Conservation (phyloP, 2,113 vertebrate species). For the Phyllopteryx taeniolatus region DNA sequence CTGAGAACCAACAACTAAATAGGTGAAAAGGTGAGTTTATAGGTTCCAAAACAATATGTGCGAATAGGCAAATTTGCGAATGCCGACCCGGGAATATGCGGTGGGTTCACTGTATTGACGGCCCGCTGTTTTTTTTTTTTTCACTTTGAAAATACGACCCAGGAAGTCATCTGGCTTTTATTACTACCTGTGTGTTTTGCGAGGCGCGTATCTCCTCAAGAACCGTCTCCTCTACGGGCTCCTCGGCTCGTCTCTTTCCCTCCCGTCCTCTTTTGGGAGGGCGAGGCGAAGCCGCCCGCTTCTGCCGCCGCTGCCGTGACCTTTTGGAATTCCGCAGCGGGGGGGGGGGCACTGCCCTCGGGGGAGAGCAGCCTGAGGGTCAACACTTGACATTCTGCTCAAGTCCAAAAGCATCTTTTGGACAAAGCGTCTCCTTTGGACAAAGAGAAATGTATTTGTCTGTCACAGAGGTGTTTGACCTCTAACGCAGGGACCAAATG, state of each 20-base stretch:
- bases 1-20: neutral
- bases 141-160: constrained; percentile 34
- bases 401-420: neutral
- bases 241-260: neutral
- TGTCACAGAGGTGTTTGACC: neutral
- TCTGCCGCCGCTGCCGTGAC: constrained; percentile 43
- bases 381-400: constrained; percentile 21
- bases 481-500: too few relatives aligned
- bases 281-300: neutral
- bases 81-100: too few relatives aligned
- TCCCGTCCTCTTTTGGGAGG: neutral
- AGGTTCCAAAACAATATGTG: neutral
- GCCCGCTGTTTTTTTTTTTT: neutral
- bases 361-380: constrained; percentile 45
- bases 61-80: neutral
- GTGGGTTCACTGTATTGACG: neutral
- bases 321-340: constrained; percentile 65
- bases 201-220: constrained; percentile 54
- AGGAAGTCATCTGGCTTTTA: constrained; percentile 45
- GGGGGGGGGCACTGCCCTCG: constrained; percentile 39
- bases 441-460: neutral
- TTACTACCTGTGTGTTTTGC: constrained; percentile 67
- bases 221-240: constrained; percentile 63
- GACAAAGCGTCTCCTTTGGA: neutral
- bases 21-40: neutral